These are phyloP conservation scores for Xenotilapia flavipinnis DNA, from an alignment of 2,113 vertebrate species.

Conservation along the genomic window DNA sequence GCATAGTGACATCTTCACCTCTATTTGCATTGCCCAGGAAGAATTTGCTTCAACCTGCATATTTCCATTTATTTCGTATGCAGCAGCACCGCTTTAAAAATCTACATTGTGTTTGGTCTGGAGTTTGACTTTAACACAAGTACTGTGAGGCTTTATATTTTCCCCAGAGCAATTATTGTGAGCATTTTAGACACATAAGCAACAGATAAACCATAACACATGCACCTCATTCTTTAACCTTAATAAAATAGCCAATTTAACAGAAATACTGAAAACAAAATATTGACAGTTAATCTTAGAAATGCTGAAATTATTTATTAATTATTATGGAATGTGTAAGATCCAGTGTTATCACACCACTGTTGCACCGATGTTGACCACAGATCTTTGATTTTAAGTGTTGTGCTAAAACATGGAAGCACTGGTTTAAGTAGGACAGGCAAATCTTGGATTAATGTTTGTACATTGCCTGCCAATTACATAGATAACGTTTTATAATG, in stretches of 20 bases:
- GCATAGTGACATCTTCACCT: background rate
- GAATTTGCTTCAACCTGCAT: background rate
- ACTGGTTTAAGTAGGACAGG: background rate
- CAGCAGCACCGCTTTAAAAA: background rate
- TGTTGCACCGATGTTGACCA: background rate
- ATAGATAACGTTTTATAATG: background rate
- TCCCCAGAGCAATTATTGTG: background rate
- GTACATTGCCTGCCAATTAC: background rate
- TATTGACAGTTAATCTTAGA: background rate
- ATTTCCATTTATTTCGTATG: background rate
- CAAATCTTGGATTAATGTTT: background rate
- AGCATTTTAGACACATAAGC: background rate
- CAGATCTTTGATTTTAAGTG: background rate
- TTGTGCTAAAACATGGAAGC: background rate
- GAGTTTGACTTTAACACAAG: background rate
- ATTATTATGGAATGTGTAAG: background rate
- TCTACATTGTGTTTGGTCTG: background rate
- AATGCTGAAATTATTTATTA: background rate
- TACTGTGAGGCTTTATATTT: background rate
- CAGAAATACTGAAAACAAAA: background rate
- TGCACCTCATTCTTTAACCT: background rate
- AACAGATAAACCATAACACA: background rate
- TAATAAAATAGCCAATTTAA: background rate
- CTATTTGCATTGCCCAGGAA: background rate
- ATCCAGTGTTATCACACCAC: background rate